Percentiles rank a stretch among this genome's conserved stretches.
These are phyloP conservation scores for Xenopus laevis DNA, from an alignment of 2,113 vertebrate genomes.

Conservation along the genomic window DNA sequence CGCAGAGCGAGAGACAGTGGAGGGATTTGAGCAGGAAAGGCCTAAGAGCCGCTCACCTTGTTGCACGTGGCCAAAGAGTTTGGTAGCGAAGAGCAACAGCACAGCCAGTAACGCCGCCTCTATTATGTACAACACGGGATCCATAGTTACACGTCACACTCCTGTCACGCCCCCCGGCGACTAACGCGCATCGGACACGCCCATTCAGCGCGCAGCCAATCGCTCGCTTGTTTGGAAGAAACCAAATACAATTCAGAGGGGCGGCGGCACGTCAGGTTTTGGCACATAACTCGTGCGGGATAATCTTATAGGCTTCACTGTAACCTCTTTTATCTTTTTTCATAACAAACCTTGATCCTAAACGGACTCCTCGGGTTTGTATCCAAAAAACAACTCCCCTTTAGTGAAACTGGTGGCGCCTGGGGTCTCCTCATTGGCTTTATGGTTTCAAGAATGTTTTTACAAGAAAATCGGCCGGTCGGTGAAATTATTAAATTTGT, in stretches of 20 bases:
- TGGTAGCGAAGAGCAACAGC: conserved; percentile 11
- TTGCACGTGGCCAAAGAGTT: conserved; percentile 8
- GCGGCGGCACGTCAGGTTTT: not conserved
- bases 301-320: too few relatives aligned
- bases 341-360: too few relatives aligned
- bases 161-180: too few relatives aligned
- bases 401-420: too few relatives aligned
- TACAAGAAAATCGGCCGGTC: not conserved
- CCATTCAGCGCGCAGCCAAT: not conserved
- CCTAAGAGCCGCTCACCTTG: conserved; percentile 13
- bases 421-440: not conserved
- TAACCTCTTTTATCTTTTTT: too few relatives aligned
- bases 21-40: not conserved
- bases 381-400: too few relatives aligned
- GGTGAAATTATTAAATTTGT: not conserved
- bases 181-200: conserved; percentile 5
- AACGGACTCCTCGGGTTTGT: too few relatives aligned
- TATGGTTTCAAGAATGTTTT: not conserved
- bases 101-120: conserved; percentile 19
- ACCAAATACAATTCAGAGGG: not conserved
- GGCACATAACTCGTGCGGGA: too few relatives aligned
- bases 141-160: conserved; percentile 22
- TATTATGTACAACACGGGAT: conserved; percentile 19
- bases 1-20: too few relatives aligned
- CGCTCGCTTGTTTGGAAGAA: not conserved